Evolutionary conservation across 2,113 vertebrate species (phyloP).

Genomic region (Peromyscus leucopus): DNA sequence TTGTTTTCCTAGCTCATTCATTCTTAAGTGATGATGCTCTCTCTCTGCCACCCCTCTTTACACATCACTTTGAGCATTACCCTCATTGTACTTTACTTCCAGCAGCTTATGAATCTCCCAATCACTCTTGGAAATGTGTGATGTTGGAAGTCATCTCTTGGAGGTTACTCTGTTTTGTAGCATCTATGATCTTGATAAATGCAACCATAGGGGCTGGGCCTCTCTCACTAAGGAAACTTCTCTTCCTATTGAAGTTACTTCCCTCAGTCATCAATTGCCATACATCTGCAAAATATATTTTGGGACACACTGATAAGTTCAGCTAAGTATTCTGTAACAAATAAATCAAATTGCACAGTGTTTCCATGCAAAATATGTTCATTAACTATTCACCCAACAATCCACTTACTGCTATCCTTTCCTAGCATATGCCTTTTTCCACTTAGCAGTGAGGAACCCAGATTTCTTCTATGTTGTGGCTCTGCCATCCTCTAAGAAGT

Average conservation of each 20-base stretch:
- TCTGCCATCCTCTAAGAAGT: not conserved
- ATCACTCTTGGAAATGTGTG: not conserved
- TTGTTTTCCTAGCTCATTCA: not conserved
- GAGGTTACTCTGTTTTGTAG: not conserved
- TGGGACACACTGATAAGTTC: not conserved
- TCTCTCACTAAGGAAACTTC: not conserved
- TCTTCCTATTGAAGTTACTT: conserved; percentile 49
- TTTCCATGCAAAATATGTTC: not conserved
- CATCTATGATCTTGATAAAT: not conserved
- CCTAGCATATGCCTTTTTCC: not conserved
- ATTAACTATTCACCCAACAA: not conserved
- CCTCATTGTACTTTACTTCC: not conserved
- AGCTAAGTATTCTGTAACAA: not conserved
- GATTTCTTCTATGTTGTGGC: not conserved
- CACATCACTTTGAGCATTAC: not conserved
- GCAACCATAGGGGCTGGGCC: not conserved
- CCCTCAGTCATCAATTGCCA: not conserved
- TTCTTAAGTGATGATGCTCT: not conserved
- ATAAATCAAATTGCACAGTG: not conserved
- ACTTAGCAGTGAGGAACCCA: not conserved
- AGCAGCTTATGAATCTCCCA: not conserved
- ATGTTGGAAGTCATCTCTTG: not conserved
- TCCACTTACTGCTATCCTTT: not conserved
- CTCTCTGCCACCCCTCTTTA: not conserved
- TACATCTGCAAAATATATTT: not conserved